Conservation (phyloP, 2,888 invertebrate genomes). For the Tetranychus piercei region DNA sequence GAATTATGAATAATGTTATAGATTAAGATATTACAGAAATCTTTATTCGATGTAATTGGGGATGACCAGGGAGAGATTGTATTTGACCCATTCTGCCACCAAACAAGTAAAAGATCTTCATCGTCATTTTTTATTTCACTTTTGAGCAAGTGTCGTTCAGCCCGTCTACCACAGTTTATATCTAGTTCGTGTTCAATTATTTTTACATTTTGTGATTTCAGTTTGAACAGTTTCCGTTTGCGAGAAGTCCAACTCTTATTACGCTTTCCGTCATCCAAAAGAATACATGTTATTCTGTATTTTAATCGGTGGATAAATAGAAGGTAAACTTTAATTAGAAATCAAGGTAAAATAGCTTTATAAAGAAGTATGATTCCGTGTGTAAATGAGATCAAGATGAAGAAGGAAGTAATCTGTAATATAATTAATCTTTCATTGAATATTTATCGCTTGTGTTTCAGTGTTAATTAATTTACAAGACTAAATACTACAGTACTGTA, state of each 20-base stretch:
- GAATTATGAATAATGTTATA: slow-evolving; percentile 44
- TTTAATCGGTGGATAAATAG: neutral
- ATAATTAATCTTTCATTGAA: too few species aligned
- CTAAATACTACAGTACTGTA: too few species aligned
- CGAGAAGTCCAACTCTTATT: neutral
- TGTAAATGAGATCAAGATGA: too few species aligned
- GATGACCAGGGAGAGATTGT: slow-evolving; percentile 78
- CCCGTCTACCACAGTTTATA: slow-evolving; percentile 31
- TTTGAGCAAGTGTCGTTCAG: slow-evolving; percentile 37
- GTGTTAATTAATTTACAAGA: too few species aligned
- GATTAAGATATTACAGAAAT: slow-evolving; percentile 69
- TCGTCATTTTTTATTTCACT: slow-evolving; percentile 33
- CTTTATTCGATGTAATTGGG: slow-evolving; percentile 59
- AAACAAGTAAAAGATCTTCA: slow-evolving; percentile 45
- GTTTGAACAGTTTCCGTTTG: neutral
- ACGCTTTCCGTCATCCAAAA: slow-evolving; percentile 5
- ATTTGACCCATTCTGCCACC: slow-evolving; percentile 63
- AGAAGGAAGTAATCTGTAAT: too few species aligned
- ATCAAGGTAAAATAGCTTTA: neutral
- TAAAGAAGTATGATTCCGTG: neutral
- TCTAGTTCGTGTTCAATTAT: slow-evolving; percentile 7
- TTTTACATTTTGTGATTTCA: slow-evolving; percentile 5
- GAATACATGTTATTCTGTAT: slow-evolving; percentile 30
- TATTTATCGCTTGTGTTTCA: too few species aligned
- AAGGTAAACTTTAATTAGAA: neutral